Conservation (phyloP, 1,140 invertebrate species). For the Brachionus paranguensis region DNA sequence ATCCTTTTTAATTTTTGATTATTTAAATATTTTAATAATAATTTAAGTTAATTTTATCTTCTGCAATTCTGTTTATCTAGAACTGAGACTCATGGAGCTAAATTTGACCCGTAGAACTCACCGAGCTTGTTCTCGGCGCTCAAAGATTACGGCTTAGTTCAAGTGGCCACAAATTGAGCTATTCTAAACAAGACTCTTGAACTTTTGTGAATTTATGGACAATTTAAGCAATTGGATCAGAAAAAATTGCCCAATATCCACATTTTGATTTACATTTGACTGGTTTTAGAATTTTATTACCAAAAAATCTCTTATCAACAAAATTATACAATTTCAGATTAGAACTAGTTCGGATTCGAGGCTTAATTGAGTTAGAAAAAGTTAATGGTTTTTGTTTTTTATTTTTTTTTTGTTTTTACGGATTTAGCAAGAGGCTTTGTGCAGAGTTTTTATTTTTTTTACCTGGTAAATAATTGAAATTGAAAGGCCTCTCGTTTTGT, state of each 20-base stretch:
- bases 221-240: neutral
- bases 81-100: too few species aligned
- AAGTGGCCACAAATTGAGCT: neutral
- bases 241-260: neutral
- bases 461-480: neutral
- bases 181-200: neutral
- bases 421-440: neutral
- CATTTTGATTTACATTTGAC: neutral
- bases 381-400: neutral
- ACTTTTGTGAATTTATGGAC: neutral
- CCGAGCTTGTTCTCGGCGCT: too few species aligned
- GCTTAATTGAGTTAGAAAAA: neutral
- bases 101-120: too few species aligned
- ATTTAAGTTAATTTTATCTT: too few species aligned
- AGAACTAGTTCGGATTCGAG: neutral
- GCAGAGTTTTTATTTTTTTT: neutral
- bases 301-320: neutral
- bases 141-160: neutral
- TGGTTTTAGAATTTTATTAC: neutral
- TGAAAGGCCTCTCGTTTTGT: neutral
- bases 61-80: too few species aligned
- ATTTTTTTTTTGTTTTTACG: neutral
- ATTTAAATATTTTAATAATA: too few species aligned
- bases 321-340: neutral
- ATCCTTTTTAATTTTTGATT: too few species aligned